These are phyloP conservation scores for Ailurus styani DNA, from an alignment of 2,113 vertebrate genomes.

Conservation along the genomic window DNA sequence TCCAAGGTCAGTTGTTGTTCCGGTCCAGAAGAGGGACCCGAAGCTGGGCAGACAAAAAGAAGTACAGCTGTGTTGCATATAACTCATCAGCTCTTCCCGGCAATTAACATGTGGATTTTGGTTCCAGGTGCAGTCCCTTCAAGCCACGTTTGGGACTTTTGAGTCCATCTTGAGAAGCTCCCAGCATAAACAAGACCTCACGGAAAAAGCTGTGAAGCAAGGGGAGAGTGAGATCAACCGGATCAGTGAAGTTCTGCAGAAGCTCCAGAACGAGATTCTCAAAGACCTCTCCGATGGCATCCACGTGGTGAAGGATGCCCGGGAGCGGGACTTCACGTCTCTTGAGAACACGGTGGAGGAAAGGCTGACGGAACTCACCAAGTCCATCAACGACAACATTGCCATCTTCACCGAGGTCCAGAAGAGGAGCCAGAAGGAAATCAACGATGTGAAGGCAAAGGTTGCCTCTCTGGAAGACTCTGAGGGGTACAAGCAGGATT, in stretches of 20 bases:
- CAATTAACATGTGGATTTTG: constrained; percentile 58
- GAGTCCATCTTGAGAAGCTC: constrained; percentile 86
- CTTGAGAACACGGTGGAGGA: constrained; percentile 94
- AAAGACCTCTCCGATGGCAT: constrained; percentile 91
- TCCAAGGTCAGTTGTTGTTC: background rate
- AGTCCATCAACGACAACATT: constrained; percentile 91
- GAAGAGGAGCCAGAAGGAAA: constrained; percentile 88
- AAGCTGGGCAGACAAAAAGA: background rate
- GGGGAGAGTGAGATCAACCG: constrained; percentile 89
- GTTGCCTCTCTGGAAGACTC: constrained; percentile 83
- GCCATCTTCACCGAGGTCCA: constrained; percentile 91
- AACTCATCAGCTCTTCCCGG: background rate
- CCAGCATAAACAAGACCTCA: constrained; percentile 87
- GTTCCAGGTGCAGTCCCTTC: constrained; percentile 88
- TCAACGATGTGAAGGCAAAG: constrained; percentile 86
- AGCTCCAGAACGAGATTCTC: constrained; percentile 92
- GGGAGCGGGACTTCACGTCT: constrained; percentile 91
- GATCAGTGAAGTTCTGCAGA: constrained; percentile 93
- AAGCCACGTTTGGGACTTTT: constrained; percentile 83
- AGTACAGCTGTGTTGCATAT: accelerated
- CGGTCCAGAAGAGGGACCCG: background rate
- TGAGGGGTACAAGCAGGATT: constrained; percentile 80
- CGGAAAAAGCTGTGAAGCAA: constrained; percentile 84
- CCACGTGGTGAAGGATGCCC: constrained; percentile 91
- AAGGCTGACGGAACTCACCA: constrained; percentile 91